phyloP scores from a whole-genome alignment of 1,140 invertebrate genomes.

The Bombus impatiens region DNA sequence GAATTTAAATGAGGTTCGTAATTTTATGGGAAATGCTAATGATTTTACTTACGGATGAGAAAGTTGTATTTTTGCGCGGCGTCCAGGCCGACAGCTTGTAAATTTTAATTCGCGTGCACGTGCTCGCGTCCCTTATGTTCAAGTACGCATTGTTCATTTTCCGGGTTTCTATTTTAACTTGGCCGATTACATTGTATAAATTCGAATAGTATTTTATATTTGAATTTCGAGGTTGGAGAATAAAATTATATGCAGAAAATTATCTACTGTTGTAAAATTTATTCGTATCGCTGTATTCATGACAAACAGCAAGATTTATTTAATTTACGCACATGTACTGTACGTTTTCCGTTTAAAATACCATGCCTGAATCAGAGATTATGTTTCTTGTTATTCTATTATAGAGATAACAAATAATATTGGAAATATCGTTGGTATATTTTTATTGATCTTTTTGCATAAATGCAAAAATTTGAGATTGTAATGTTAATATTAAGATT shows the following conservation, averaged over 20 bases:
- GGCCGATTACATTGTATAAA: slow-evolving; percentile 61
- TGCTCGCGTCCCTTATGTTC: slow-evolving; percentile 9
- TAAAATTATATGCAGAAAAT: slow-evolving; percentile 57
- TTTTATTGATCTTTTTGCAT: neutral
- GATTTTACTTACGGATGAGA: slow-evolving; percentile 31
- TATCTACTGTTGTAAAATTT: neutral
- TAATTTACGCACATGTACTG: no score
- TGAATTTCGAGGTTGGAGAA: slow-evolving; percentile 59
- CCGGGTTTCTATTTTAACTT: slow-evolving; percentile 41
- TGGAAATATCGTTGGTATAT: neutral
- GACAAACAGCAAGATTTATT: no score
- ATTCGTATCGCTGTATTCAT: neutral
- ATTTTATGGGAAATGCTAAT: slow-evolving; percentile 28
- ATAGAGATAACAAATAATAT: neutral
- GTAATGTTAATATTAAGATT: neutral
- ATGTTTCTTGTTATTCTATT: neutral
- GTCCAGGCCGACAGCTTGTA: slow-evolving; percentile 30
- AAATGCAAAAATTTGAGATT: neutral
- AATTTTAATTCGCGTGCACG: slow-evolving; percentile 35
- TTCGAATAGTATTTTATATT: slow-evolving; percentile 57
- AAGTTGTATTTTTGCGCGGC: slow-evolving; percentile 25
- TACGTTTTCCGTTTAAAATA: no score
- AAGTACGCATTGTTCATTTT: slow-evolving; percentile 43
- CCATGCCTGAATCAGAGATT: no score
- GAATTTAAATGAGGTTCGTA: slow-evolving; percentile 14